phyloP scores from a whole-genome alignment of 30 jellyfish, hydroid and myxozoan species.

The Hydra vulgaris region DNA sequence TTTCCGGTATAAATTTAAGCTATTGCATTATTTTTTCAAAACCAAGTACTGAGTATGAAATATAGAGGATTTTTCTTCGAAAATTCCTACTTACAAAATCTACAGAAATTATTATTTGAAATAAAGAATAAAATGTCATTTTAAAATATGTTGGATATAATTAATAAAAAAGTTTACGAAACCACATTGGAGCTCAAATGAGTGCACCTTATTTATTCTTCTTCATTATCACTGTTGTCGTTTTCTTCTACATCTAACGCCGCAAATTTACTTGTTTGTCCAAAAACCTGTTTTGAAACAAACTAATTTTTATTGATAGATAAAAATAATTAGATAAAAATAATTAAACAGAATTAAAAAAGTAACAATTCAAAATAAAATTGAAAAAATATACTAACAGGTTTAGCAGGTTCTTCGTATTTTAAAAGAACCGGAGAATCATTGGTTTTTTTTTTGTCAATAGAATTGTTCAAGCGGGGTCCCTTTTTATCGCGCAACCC shows the following conservation, averaged over 20 bases:
- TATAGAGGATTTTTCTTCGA: too few species aligned
- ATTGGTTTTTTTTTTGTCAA: slow-evolving; percentile 8
- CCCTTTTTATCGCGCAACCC: not conserved
- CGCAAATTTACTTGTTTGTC: slow-evolving; percentile 22
- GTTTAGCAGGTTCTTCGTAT: slow-evolving; percentile 36
- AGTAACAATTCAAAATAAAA: too few species aligned
- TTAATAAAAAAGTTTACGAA: too few species aligned
- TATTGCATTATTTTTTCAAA: too few species aligned
- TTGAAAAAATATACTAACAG: slow-evolving; percentile 11
- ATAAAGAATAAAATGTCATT: too few species aligned
- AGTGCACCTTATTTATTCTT: not conserved
- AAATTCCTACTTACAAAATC: too few species aligned
- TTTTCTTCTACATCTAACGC: slow-evolving; percentile 27
- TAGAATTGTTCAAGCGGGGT: slow-evolving; percentile 24
- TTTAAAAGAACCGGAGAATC: slow-evolving; percentile 11
- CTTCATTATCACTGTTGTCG: slow-evolving; percentile 10
- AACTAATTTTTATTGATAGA: not conserved
- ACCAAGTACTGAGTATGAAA: too few species aligned
- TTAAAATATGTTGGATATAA: too few species aligned
- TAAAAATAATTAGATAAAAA: not conserved
- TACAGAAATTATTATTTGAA: too few species aligned
- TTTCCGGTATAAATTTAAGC: too few species aligned
- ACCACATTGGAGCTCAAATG: too few species aligned
- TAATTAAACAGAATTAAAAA: not conserved
- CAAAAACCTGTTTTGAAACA: slow-evolving; percentile 5